Evolutionary conservation across 2,797 vertebrate species (phyloP), one percentile per base, ranked within the genome.

Genomic region (Sebastes goodei): DNA sequence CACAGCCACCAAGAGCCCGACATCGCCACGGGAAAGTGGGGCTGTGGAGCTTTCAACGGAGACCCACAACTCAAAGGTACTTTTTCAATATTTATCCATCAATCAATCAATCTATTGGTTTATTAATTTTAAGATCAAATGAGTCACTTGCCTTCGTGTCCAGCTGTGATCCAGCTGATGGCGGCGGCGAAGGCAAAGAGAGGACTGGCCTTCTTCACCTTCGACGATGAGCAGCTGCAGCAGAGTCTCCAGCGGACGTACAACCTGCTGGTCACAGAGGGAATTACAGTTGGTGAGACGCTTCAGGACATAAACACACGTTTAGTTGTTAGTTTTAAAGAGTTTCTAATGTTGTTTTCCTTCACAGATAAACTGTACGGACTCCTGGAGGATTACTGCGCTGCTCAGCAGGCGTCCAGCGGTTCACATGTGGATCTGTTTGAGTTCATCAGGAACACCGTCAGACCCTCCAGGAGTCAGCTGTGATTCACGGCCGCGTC

Each of bases 141-240:
- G 4, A 23, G 2, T 6, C 2, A 2, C 52, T 25, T 2, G 5
- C 4, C 23, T 2, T 4, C 10, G 0, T 23, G 5, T 29, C 0
- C 78, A 96, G 96, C 94, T 77, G 61, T 96, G 32, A 94, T 96
- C 74, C 96, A 96, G 92, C 81, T 96, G 88, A 96, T 96, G 95
- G 95, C 95, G 1, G 96, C 95, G 0, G 94, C 94, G 0, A 82
- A 21, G 30, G 91, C 92, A 0, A 2, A 10, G 3, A 81, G 89
- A 42, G 92, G 93, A 2, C 0, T 96, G 85, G 93, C 91, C 21
- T 95, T 90, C 88, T 96, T 96, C 89, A 95, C 95, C 17, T 96
- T 95, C 10, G 0, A 8, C 0, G 86, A 95, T 7, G 4, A 64
- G 1, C 0, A 0, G 0, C 87, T 95, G 77, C 61, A 71, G n/a